A percentile compares a stretch with the other conserved stretches of the same genome.
Evolutionary conservation across 2,113 vertebrate genomes (phyloP).

Genomic region (Actinemys pallida): DNA sequence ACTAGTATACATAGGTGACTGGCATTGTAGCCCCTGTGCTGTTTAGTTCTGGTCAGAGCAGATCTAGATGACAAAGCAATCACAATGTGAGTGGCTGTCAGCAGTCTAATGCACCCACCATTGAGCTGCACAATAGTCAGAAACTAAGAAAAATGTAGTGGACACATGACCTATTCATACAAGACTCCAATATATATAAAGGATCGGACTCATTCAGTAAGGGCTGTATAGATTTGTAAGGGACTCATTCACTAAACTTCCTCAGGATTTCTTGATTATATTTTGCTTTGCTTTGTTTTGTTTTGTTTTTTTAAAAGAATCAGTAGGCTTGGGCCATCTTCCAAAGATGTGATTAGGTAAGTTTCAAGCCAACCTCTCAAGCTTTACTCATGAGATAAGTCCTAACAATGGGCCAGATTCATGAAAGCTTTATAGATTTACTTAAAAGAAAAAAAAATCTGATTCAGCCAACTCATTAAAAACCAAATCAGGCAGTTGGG

Average conservation of each 20-base stretch:
- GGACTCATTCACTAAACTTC: slow-evolving; percentile 56
- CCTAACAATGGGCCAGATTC: slow-evolving; percentile 73
- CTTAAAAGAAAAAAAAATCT: slow-evolving; percentile 67
- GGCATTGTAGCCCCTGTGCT: neutral
- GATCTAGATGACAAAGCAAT: neutral
- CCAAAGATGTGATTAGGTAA: slow-evolving; percentile 72
- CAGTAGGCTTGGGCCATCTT: slow-evolving; percentile 71
- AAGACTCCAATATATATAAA: neutral
- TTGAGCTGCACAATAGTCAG: neutral
- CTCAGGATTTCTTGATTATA: slow-evolving; percentile 39
- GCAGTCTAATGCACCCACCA: neutral
- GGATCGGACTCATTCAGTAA: neutral
- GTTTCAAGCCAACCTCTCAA: slow-evolving; percentile 75
- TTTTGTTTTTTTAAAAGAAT: neutral
- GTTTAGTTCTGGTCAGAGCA: neutral
- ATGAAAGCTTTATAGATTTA: slow-evolving; percentile 71
- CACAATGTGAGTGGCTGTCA: neutral
- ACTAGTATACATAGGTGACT: neutral
- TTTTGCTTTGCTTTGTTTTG: slow-evolving; percentile 18
- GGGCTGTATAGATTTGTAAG: slow-evolving; percentile 32
- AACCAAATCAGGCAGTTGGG: slow-evolving; percentile 65
- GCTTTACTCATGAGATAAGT: slow-evolving; percentile 76
- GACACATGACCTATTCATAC: neutral
- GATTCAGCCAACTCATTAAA: slow-evolving; percentile 66
- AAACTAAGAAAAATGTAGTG: neutral